Evolutionary conservation across 2,888 invertebrate species (phyloP).

Genomic region (Cordilura impudica): DNA sequence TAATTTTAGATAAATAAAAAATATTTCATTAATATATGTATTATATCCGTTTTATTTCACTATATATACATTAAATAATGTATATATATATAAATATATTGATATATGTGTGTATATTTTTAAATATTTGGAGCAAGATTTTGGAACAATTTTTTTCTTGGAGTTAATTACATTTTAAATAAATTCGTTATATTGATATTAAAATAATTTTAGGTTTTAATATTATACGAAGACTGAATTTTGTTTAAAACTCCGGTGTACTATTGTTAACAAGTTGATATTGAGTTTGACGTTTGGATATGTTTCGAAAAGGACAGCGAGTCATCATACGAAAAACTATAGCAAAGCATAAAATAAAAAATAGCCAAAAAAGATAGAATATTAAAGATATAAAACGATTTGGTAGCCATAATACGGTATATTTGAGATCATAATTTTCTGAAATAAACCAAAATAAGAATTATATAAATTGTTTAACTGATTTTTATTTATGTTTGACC

Average conservation of each 20-base stretch:
- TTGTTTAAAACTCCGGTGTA: slow-evolving; percentile 75
- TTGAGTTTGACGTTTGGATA: slow-evolving; percentile 72
- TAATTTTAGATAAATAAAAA: too few species aligned
- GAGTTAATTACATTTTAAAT: slow-evolving; percentile 2
- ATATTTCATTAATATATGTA: too few species aligned
- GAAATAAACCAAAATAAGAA: slow-evolving; percentile 48
- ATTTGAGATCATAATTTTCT: slow-evolving; percentile 74
- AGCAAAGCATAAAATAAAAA: slow-evolving; percentile 70
- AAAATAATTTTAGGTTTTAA: slow-evolving; percentile 8
- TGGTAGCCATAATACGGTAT: slow-evolving; percentile 76
- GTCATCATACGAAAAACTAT: slow-evolving; percentile 75
- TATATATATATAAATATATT: too few species aligned
- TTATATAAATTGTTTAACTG: background rate
- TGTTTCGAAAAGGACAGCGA: slow-evolving; percentile 74
- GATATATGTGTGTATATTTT: background rate
- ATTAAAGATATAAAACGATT: slow-evolving; percentile 74
- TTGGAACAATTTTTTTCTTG: background rate
- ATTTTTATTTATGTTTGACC: slow-evolving; percentile 9
- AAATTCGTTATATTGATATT: slow-evolving; percentile 30
- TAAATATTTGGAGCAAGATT: slow-evolving; percentile 12
- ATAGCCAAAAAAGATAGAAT: slow-evolving; percentile 73
- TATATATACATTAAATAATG: too few species aligned
- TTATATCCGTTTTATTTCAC: too few species aligned
- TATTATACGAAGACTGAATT: background rate
- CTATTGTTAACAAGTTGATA: slow-evolving; percentile 70